These are phyloP conservation scores for Tenthredo distinguenda DNA, from an alignment of 2,888 invertebrate species.

Conservation along the genomic window DNA sequence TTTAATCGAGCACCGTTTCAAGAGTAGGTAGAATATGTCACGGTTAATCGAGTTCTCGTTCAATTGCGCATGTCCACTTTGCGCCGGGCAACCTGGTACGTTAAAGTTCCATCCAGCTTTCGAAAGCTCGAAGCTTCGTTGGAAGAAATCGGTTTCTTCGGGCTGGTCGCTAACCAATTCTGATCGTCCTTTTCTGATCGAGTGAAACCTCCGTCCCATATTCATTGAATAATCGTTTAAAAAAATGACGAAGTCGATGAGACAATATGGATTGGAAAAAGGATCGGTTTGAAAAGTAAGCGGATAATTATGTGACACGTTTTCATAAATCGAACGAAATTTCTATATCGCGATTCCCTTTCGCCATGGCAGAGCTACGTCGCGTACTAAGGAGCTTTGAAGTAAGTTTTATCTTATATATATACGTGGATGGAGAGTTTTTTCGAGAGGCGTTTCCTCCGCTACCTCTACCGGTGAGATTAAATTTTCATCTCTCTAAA, in stretches of 20 bases:
- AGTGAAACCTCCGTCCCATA: background rate
- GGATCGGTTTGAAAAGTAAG: background rate
- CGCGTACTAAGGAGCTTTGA: constrained; percentile 20
- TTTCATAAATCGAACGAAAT: background rate
- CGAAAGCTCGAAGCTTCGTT: background rate
- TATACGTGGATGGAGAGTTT: background rate
- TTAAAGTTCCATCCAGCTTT: constrained; percentile 9
- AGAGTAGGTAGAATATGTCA: constrained; percentile 28
- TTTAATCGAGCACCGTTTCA: constrained; percentile 32
- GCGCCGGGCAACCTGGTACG: background rate
- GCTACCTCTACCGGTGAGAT: background rate
- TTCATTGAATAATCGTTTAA: background rate
- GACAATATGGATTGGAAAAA: background rate
- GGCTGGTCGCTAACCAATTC: background rate
- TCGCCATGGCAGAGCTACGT: background rate
- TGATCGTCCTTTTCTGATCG: background rate
- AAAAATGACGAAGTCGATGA: background rate
- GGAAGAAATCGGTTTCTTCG: background rate
- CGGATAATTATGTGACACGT: background rate
- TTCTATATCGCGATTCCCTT: background rate
- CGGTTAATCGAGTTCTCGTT: constrained; percentile 39
- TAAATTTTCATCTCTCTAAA: constrained; percentile 37
- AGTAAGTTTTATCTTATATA: constrained; percentile 1
- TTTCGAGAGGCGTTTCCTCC: constrained; percentile 2
- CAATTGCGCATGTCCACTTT: constrained; percentile 40